A percentile compares a stretch with the other conserved stretches of the same genome.
phyloP scores from a whole-genome alignment of 2,113 vertebrate genomes.

The Proterorhinus semilunaris region DNA sequence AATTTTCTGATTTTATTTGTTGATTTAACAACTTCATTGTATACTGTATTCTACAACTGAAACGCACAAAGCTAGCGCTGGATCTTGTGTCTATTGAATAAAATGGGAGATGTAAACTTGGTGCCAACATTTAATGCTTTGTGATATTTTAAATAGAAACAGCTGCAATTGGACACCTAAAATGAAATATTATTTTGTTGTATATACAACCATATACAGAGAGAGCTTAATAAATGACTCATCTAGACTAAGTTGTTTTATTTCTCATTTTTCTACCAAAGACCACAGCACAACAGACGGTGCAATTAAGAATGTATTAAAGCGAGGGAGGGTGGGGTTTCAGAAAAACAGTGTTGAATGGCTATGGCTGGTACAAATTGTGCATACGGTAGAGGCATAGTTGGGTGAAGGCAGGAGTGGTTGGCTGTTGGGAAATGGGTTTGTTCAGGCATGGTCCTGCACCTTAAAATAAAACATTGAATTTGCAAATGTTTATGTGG shows the following conservation, averaged over 20 bases:
- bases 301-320: too few species aligned
- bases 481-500: too few species aligned
- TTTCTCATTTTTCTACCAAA: neutral
- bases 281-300: too few species aligned
- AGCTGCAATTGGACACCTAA: neutral
- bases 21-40: conserved; percentile 7
- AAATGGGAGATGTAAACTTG: conserved; percentile 48
- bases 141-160: neutral
- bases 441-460: too few species aligned
- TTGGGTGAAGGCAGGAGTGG: too few species aligned
- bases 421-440: too few species aligned
- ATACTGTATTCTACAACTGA: conserved; percentile 54
- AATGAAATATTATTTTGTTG: neutral
- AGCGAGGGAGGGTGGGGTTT: too few species aligned
- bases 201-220: neutral
- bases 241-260: neutral
- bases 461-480: too few species aligned
- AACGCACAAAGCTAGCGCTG: conserved; percentile 62
- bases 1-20: conserved; percentile 33
- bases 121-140: conserved; percentile 25
- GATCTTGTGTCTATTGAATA: conserved; percentile 59
- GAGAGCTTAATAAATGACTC: neutral
- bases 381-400: too few species aligned
- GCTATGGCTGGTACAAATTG: too few species aligned
- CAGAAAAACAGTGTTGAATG: too few species aligned